Conservation (phyloP, 2,888 invertebrate species). For the Antheraea yamamai region DNA sequence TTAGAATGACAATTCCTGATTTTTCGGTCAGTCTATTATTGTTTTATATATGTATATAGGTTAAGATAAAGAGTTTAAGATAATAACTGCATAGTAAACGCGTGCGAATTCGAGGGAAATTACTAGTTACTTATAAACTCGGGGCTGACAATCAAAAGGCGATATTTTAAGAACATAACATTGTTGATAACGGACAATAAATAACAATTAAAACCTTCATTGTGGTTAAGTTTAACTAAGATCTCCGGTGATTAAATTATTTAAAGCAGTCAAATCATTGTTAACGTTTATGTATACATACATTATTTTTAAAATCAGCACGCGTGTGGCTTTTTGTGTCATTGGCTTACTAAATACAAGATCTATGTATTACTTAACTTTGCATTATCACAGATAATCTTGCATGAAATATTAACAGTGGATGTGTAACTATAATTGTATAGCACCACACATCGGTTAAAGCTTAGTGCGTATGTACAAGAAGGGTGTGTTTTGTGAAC, state of each 20-base stretch:
- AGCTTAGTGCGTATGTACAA: neutral
- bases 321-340: slow-evolving; percentile 24
- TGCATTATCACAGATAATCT: neutral
- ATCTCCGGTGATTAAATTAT: neutral
- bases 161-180: neutral
- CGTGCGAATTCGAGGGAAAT: too few relatives aligned
- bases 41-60: too few relatives aligned
- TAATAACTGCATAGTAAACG: too few relatives aligned
- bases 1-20: too few relatives aligned
- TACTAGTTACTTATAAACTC: too few relatives aligned
- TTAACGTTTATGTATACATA: slow-evolving; percentile 2
- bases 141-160: too few relatives aligned
- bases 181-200: neutral
- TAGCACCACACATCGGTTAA: neutral
- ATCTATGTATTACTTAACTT: slow-evolving; percentile 4
- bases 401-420: slow-evolving; percentile 7
- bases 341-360: slow-evolving; percentile 8
- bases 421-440: neutral
- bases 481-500: neutral
- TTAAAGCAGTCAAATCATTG: neutral
- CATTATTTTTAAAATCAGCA: neutral
- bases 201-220: neutral
- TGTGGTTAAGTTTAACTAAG: neutral
- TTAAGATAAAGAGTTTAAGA: too few relatives aligned
- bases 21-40: too few relatives aligned